Evolutionary conservation across 1,140 invertebrate genomes (phyloP).

Genomic region (Mizuhopecten yessoensis): DNA sequence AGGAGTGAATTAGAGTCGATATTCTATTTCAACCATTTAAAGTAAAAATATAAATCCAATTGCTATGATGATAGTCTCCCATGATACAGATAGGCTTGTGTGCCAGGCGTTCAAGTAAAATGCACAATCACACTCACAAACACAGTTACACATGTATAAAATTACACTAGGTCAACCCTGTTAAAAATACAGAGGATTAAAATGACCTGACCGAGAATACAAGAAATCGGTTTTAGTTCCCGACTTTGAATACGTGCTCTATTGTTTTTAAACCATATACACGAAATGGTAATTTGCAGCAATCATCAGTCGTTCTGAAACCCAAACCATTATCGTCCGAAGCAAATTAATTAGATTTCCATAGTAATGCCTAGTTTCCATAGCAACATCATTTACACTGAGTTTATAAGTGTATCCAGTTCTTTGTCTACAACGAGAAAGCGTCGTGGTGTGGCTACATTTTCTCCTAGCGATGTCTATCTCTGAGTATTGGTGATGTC

Average conservation of each 20-base stretch:
- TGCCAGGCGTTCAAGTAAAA: background rate
- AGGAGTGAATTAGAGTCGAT: too few relatives aligned
- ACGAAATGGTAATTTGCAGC: background rate
- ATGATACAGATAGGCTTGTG: background rate
- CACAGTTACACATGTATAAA: background rate
- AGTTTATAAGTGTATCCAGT: background rate
- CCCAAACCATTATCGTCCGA: background rate
- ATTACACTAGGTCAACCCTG: background rate
- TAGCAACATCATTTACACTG: background rate
- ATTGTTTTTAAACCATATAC: background rate
- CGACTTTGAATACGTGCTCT: background rate
- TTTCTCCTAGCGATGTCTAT: too few relatives aligned
- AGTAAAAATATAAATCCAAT: background rate
- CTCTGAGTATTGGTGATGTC: too few relatives aligned
- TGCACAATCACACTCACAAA: background rate
- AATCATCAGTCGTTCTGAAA: background rate
- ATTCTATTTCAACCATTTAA: too few relatives aligned
- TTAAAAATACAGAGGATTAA: background rate
- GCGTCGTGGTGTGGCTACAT: too few relatives aligned
- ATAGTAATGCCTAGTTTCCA: background rate
- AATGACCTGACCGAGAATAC: background rate
- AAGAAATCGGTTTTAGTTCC: background rate
- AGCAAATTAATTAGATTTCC: background rate
- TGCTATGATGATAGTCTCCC: background rate
- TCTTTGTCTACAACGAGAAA: background rate